Evolutionary conservation across 2,888 invertebrate species (phyloP).

Genomic region (Melipona beecheii): DNA sequence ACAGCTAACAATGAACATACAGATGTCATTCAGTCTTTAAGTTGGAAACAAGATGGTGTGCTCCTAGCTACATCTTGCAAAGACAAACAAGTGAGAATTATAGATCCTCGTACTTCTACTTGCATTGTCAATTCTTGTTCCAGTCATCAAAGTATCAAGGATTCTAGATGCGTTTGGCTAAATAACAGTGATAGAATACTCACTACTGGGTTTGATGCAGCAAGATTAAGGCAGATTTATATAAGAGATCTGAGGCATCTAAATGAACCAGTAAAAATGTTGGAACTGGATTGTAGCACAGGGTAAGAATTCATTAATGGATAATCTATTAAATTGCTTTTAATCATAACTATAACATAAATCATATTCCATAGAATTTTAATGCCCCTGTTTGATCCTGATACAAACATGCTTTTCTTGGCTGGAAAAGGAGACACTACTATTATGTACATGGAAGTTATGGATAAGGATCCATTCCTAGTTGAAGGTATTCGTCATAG

Average conservation of each 20-base stretch:
- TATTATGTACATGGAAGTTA: constrained; percentile 95
- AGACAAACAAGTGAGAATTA: constrained; percentile 94
- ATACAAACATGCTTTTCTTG: constrained; percentile 97
- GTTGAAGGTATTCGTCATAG: constrained; percentile 95
- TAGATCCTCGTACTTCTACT: constrained; percentile 89
- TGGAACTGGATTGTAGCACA: constrained; percentile 94
- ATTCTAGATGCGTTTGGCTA: constrained; percentile 95
- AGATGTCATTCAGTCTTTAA: constrained; percentile 94
- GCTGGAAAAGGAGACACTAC: constrained; percentile 98
- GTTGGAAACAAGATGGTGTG: constrained; percentile 95
- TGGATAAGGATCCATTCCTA: constrained; percentile 94
- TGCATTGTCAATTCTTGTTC: constrained; percentile 86
- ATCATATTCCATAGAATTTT: constrained; percentile 86
- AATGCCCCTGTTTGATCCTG: constrained; percentile 96
- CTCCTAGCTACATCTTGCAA: constrained; percentile 94
- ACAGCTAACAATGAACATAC: constrained; percentile 90
- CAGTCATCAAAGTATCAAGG: constrained; percentile 96
- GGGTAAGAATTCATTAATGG: constrained; percentile 85
- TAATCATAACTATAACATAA: not conserved
- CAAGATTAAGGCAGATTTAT: constrained; percentile 93
- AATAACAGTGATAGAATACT: constrained; percentile 93
- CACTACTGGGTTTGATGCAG: constrained; percentile 95
- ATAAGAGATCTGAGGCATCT: constrained; percentile 95
- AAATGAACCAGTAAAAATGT: constrained; percentile 90
- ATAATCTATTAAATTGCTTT: not conserved